phyloP scores from a whole-genome alignment of 2,797 vertebrate genomes.

The Propithecus deckenii region DNA sequence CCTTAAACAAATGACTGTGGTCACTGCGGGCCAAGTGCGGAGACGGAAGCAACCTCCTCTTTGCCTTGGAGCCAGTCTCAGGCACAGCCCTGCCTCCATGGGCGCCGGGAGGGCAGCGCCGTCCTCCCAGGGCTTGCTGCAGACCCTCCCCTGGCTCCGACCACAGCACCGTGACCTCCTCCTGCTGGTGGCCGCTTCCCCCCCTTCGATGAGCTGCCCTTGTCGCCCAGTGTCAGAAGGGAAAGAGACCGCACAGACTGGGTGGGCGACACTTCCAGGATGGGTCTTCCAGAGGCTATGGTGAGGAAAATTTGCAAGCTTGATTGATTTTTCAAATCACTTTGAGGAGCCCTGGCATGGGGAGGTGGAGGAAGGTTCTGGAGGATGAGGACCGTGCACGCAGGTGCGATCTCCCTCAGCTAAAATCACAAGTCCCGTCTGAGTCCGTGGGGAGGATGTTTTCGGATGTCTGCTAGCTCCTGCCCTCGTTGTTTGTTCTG shows the following conservation, averaged over 20 bases:
- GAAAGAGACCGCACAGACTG: neutral
- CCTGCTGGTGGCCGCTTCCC: accelerated
- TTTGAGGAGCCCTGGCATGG: constrained; percentile 45
- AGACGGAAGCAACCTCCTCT: neutral
- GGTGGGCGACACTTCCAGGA: accelerated
- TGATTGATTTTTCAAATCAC: constrained; percentile 53
- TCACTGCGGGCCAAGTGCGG: neutral
- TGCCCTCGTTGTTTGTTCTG: neutral
- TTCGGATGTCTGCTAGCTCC: neutral
- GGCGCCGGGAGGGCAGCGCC: neutral
- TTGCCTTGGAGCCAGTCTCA: accelerated
- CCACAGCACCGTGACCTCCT: neutral
- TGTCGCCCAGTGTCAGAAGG: neutral
- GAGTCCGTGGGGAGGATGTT: neutral
- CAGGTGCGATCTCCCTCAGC: neutral
- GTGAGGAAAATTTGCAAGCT: constrained; percentile 27
- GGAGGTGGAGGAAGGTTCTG: constrained; percentile 57
- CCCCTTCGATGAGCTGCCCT: neutral
- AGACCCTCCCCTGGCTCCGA: too few relatives aligned
- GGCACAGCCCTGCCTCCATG: neutral
- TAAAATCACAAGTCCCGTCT: accelerated
- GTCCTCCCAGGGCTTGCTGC: neutral
- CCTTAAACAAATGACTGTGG: neutral
- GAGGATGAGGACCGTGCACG: constrained; percentile 9
- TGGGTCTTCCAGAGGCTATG: neutral